Evolutionary conservation across 2,113 vertebrate species (phyloP), one percentile per base, ranked within the genome.

Genomic region (Glaucidium brasilianum): DNA sequence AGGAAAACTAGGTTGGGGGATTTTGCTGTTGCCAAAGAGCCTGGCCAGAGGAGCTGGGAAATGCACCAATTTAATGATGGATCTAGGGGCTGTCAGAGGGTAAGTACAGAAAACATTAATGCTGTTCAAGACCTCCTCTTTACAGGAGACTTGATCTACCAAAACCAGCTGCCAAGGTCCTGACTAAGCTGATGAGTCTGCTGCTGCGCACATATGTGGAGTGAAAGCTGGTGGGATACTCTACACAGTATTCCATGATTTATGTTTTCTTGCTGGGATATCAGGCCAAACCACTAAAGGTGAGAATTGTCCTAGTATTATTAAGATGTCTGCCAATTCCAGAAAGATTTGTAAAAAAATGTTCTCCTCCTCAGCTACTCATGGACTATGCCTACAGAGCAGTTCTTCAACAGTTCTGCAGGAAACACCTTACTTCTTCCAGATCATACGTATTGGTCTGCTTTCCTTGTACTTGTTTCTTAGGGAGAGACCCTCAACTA

Each of bases 71-170:
- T 92, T 91, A 91, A 85, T 91, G 94, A 92, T 73, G 66, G 80
- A 92, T 90, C 86, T 91, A 89, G 73, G 85, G 60, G 64, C 80
- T 94, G 92, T 91, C 90, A 95, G 73, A 95, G 86, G 69, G 80
- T 85, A 96, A 92, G 73, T 82, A 91, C 76, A 97, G 90, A 95
- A 96, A 94, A 96, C 34, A 87, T 93, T 85, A 92, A 79, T 85
- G 79, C 53, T 88, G 66, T 76, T 94, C 81, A 91, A 95, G 76
- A 49, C 77, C 43, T 85, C 14, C 59, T 91, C 53, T 95, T 96
- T 85, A 94, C 22, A 91, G 80, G 73, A 95, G 73, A 91, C 49
- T 82, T 91, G 80, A 95, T 69, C 92, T 93, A 84, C 87, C 63
- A 84, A 94, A 94, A 81, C 27, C 39, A 87, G 62, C 77, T 90